These are phyloP conservation scores for Lerema accius DNA, from an alignment of 1,140 invertebrate species.

Conservation along the genomic window DNA sequence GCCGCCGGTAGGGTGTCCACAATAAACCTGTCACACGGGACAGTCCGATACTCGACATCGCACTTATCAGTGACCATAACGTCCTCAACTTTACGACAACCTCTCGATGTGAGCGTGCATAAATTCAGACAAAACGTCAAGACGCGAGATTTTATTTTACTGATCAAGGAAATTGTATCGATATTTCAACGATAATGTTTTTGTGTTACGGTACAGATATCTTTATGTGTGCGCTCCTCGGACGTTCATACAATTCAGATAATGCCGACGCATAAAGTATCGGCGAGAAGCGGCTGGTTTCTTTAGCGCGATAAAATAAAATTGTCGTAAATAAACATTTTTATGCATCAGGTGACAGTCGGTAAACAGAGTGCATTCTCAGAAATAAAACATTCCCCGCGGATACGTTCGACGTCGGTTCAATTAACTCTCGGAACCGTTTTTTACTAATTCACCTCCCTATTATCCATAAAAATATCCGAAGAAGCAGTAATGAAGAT, in stretches of 20 bases:
- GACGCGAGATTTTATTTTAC: constrained; percentile 73
- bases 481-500: background rate
- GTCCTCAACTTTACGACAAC: constrained; percentile 78
- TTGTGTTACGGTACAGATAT: constrained; percentile 69
- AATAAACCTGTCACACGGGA: constrained; percentile 70
- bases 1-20: constrained; percentile 70
- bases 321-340: constrained; percentile 52
- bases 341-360: constrained; percentile 43
- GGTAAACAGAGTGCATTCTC: constrained; percentile 24
- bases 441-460: constrained; percentile 10
- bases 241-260: constrained; percentile 57
- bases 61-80: constrained; percentile 78
- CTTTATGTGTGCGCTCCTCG: constrained; percentile 65
- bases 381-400: constrained; percentile 31
- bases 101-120: constrained; percentile 65
- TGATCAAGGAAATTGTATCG: constrained; percentile 79
- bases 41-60: constrained; percentile 66
- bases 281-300: constrained; percentile 45
- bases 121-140: constrained; percentile 76
- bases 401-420: constrained; percentile 7
- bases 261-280: constrained; percentile 54
- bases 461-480: constrained; percentile 11
- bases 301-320: constrained; percentile 55
- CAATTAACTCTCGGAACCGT: constrained; percentile 24
- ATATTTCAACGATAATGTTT: constrained; percentile 78